Base-by-base conservation (phyloP, 2,113 vertebrate genomes). In the Azemiops feae region DNA sequence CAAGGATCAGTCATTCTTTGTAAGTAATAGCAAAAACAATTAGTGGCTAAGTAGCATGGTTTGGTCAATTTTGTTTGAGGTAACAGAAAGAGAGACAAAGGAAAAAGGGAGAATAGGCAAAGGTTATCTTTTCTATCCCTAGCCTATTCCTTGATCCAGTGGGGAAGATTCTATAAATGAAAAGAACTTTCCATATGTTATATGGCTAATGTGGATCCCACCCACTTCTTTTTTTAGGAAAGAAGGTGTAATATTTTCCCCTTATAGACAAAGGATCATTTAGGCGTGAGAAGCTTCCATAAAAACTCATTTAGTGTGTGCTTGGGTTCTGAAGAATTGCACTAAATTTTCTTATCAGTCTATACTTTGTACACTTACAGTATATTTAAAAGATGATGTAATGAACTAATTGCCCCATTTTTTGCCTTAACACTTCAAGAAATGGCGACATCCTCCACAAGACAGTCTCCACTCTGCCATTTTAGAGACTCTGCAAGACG, bases 1-100 rank as follows among this genome's bases (percentile, higher is more conserved):
- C 97, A 99, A 99, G 97, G 99, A 99, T 91, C 98, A 98, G 91
- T 97, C 99, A 30, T 99, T 99, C 97, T 99, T 99, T 93, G 99
- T 99, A 98, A 99, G 99, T 98, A n/a, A 60, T 91, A 47, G 55
- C 47, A 50, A 20, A 93, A 74, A 87, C 94, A 50, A 87, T 92
- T 88, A 88, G 58, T 91, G 57, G 34, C 52, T 88, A 94, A 91
- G 93, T 60, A 93, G 94, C 85, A 93, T 20, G 20, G 18, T 43
- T 20, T 81, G 74, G 34, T 81, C 74, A 81, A 81, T 81, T 81
- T 81, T 81, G 18, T 23, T 81, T 43, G 34, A 81, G 7, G 1
- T 81, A 43, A 81, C 18, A 43, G 7, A 81, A 81, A 81, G 7
- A 8, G 74, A 8, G 34, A 7, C 7, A 81, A 81, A 81, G 34